Base-by-base conservation (phyloP, 2,797 vertebrate species). In the Adrianichthys oophorus region DNA sequence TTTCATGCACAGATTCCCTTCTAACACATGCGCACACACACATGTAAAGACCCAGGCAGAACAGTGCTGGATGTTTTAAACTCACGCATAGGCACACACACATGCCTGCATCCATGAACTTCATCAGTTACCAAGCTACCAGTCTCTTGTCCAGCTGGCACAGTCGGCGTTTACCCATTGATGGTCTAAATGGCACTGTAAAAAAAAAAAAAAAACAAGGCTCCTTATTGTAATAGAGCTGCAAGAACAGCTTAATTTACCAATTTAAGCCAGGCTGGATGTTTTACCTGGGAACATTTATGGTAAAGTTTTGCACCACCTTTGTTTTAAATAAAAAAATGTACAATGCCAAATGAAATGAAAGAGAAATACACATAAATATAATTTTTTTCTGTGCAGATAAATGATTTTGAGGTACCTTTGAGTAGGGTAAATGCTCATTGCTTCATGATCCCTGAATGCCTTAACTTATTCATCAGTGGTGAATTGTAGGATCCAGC, bases 161-260 rank as follows among this genome's bases (percentile, higher is more conserved):
- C 48, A 26, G 63, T 57, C 52, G 74, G 55, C 48, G 7, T 78
- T 81, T 84, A 56, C 80, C 80, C 71, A 62, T 82, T 72, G 78
- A 68, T 71, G 71, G 52, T 29, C 63, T 76, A 80, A 79, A 83
- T 82, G 74, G 77, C 75, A 76, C 69, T 75, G 78, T 80, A 76
- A 75, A 70, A 72, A 53, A 61, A 78, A 89, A 79, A 74, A 74
- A 57, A 82, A 85, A 58, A 76, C 85, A 50, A 78, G 79, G 83
- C 59, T 56, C 57, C 15, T 1, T 16, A 55, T 68, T 56, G 80
- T 75, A 80, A 82, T 79, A 60, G 57, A 77, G 72, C 85, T 72
- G 55, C 79, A 83, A 77, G 72, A 72, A 78, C 80, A 15, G 75
- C 86, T 70, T 83, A 84, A 85, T 68, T 87, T 66, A 47, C 24